phyloP scores from a whole-genome alignment of 2,888 invertebrate species.

The Octonoba sinensis region DNA sequence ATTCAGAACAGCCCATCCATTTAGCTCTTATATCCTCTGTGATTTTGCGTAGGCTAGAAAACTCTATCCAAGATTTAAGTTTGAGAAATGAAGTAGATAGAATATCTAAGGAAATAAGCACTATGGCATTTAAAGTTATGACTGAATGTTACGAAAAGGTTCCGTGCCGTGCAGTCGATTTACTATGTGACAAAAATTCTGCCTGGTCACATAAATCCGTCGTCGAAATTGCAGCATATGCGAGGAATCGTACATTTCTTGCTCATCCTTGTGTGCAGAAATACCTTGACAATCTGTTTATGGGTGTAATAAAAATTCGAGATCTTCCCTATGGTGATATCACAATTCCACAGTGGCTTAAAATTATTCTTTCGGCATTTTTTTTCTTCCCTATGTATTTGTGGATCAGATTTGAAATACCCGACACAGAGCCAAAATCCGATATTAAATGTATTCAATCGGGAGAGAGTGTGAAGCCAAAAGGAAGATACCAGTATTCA shows the following conservation, averaged over 20 bases:
- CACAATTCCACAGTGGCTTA: conserved; percentile 70
- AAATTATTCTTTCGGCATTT: conserved; percentile 69
- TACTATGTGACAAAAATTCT: conserved; percentile 69
- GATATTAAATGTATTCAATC: background rate
- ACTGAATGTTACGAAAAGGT: conserved; percentile 69
- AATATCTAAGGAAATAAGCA: conserved; percentile 65
- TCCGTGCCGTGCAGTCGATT: conserved; percentile 69
- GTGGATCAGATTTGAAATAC: conserved; percentile 67
- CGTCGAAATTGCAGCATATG: conserved; percentile 71
- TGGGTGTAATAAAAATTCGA: conserved; percentile 70
- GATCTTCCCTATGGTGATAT: conserved; percentile 70
- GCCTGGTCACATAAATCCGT: conserved; percentile 71
- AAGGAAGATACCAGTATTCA: background rate
- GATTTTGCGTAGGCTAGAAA: conserved; percentile 63
- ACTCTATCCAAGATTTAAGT: conserved; percentile 66
- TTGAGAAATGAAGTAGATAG: conserved; percentile 66
- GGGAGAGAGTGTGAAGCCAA: background rate
- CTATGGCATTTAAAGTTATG: conserved; percentile 69
- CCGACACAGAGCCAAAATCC: background rate
- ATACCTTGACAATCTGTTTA: conserved; percentile 72
- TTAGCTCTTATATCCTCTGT: conserved; percentile 67
- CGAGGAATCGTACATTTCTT: conserved; percentile 71
- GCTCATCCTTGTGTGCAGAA: conserved; percentile 74
- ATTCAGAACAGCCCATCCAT: conserved; percentile 67
- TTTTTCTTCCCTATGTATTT: conserved; percentile 71